Conservation (phyloP, 2,797 vertebrate genomes). For the Notamacropus eugenii region DNA sequence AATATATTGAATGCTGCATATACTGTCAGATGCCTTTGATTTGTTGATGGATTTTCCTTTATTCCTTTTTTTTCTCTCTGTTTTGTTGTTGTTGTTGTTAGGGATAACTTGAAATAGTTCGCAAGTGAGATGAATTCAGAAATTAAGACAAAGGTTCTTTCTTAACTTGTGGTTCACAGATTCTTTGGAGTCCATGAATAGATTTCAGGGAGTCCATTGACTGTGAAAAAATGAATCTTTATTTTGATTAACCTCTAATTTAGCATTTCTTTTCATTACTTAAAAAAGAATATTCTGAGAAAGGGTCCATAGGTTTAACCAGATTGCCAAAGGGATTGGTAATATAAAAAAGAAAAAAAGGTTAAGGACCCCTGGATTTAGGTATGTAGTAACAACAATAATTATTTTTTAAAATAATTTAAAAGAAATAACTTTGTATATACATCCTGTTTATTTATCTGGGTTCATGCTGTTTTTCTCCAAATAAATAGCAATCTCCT, state of each 20-base stretch:
- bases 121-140: not conserved
- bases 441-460: not conserved
- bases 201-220: not conserved
- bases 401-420: not conserved
- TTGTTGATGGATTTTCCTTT: not conserved
- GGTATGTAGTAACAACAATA: not conserved
- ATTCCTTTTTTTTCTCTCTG: no score
- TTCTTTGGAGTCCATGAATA: not conserved
- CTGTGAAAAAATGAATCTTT: not conserved
- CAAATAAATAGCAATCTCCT: not conserved
- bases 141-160: not conserved
- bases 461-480: not conserved
- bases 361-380: not conserved
- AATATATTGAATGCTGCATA: not conserved
- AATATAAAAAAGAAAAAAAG: not conserved
- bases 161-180: not conserved
- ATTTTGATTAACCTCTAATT: not conserved
- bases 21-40: not conserved
- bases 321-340: not conserved
- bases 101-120: not conserved
- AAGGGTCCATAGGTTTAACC: not conserved
- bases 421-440: not conserved
- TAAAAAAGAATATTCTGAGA: not conserved
- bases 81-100: not conserved
- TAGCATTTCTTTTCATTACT: not conserved